A percentile compares a stretch with the other conserved stretches of the same genome.
Evolutionary conservation across 1,140 invertebrate genomes (phyloP).

Genomic region (Phymorhynchus buccinoides): DNA sequence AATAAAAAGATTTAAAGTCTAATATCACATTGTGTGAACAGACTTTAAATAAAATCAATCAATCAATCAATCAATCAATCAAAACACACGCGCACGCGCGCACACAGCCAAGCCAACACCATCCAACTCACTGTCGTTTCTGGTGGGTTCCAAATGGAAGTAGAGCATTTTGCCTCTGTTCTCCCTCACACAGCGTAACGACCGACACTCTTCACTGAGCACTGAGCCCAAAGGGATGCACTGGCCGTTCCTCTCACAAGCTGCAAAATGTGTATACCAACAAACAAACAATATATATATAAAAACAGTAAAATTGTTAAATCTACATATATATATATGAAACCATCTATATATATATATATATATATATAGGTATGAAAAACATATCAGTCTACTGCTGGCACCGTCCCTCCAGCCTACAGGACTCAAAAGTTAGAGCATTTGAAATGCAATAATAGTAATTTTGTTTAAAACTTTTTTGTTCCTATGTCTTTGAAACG

Average conservation of each 20-base stretch:
- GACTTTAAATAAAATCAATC: no score
- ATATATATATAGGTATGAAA: no score
- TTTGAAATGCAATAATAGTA: no score
- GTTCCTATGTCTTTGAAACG: no score
- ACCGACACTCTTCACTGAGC: background rate
- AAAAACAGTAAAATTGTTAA: no score
- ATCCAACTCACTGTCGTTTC: background rate
- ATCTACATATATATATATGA: no score
- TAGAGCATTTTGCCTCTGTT: background rate
- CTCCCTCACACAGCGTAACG: background rate
- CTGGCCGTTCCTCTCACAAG: background rate
- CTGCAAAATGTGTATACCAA: background rate
- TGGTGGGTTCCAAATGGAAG: background rate
- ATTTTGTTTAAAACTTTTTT: no score
- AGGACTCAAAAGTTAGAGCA: no score
- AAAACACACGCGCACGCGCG: background rate
- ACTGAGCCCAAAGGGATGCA: background rate
- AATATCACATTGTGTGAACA: no score
- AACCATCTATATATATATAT: no score
- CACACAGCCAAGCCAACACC: background rate
- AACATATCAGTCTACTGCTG: no score
- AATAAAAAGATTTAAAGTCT: background rate
- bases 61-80: background rate
- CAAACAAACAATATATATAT: background rate
- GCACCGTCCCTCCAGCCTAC: no score